Evolutionary conservation across 2,797 vertebrate genomes (phyloP).

Genomic region (Gymnopithys bicolor): DNA sequence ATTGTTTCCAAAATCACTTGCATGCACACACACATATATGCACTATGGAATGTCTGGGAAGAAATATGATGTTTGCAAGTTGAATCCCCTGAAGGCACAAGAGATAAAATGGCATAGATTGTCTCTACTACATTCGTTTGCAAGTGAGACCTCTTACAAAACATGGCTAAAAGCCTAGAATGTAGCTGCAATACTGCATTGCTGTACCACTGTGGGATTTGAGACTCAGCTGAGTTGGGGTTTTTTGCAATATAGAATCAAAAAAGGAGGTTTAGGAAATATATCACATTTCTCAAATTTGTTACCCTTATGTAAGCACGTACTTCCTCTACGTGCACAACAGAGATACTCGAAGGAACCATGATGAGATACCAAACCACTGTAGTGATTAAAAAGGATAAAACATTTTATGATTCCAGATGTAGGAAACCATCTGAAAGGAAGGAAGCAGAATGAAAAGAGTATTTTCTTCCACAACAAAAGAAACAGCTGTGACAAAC

Average conservation of each 20-base stretch:
- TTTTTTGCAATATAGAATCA: background rate
- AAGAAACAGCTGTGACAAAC: background rate
- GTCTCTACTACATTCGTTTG: background rate
- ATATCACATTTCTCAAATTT: background rate
- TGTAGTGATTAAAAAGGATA: background rate
- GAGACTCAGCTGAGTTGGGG: background rate
- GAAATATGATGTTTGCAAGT: background rate
- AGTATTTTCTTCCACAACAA: background rate
- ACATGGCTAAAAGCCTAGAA: background rate
- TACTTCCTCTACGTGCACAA: background rate
- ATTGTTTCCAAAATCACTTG: background rate
- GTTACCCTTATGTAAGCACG: background rate
- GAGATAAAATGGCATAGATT: background rate
- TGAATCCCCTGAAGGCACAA: background rate
- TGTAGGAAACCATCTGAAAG: background rate
- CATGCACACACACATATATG: accelerated
- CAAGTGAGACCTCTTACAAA: background rate
- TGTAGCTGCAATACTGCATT: background rate
- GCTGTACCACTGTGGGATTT: background rate
- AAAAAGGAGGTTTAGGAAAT: background rate
- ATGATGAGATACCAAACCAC: background rate
- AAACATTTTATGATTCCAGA: background rate
- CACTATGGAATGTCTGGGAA: background rate
- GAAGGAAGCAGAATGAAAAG: background rate
- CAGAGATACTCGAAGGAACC: background rate